Conservation (phyloP, 2,797 vertebrate species). For the Gobionotothen gibberifrons region DNA sequence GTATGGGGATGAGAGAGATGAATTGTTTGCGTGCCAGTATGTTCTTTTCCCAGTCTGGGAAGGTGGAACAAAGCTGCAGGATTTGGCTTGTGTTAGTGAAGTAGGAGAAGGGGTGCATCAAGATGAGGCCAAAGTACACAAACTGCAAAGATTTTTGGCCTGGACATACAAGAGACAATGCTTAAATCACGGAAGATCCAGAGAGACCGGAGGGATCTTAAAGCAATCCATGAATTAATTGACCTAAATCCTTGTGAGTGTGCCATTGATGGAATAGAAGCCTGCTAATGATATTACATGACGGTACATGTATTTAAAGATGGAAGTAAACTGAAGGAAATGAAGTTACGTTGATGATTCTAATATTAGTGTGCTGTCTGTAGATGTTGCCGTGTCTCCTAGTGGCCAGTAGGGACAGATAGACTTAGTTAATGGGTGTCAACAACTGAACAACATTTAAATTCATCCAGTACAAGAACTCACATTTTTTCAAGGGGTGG, state of each 20-base stretch:
- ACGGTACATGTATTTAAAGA: constrained; percentile 46
- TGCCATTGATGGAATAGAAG: constrained; percentile 26
- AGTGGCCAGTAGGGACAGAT: constrained; percentile 4
- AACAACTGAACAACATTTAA: not conserved
- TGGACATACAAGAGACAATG: constrained; percentile 44
- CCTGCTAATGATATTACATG: constrained; percentile 37
- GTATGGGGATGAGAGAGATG: constrained; percentile 31
- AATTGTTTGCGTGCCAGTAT: constrained; percentile 46
- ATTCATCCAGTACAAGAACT: constrained; percentile 6
- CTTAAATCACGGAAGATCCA: constrained; percentile 60
- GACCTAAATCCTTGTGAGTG: constrained; percentile 44
- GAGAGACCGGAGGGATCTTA: constrained; percentile 52
- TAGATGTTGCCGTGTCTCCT: not conserved
- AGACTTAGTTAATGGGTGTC: not conserved
- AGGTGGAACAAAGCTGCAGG: constrained; percentile 63
- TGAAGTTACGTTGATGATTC: constrained; percentile 13
- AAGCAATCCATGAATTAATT: constrained; percentile 58
- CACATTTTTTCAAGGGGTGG: constrained; percentile 9
- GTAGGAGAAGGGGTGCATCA: constrained; percentile 55
- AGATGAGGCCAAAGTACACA: constrained; percentile 75
- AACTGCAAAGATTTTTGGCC: constrained; percentile 66
- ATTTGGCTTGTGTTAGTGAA: constrained; percentile 57
- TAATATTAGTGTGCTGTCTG: constrained; percentile 8
- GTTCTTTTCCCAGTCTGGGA: constrained; percentile 50
- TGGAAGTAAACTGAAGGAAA: constrained; percentile 34